Evolutionary conservation across 2,113 vertebrate genomes (phyloP).

Genomic region (Pygoscelis adeliae): DNA sequence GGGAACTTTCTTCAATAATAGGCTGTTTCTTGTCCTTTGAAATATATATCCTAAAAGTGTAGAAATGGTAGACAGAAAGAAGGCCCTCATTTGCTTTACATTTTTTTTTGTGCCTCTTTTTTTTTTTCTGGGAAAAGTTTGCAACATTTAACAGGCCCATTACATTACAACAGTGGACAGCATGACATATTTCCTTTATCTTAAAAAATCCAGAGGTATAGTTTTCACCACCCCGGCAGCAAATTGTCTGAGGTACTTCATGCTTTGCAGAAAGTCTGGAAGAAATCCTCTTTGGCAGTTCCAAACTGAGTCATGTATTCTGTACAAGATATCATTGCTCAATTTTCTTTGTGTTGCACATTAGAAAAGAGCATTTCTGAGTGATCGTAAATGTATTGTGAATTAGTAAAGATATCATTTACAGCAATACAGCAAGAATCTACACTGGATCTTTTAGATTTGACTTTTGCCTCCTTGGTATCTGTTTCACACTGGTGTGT

Average conservation of each 20-base stretch:
- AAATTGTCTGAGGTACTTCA: neutral
- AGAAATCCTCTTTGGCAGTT: neutral
- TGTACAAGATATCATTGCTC: neutral
- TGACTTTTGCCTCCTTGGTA: neutral
- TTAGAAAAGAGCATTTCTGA: neutral
- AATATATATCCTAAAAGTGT: neutral
- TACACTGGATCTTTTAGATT: neutral
- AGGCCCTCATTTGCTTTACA: neutral
- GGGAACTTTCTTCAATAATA: neutral
- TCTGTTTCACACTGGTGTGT: neutral
- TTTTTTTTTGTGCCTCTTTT: neutral
- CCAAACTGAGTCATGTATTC: neutral
- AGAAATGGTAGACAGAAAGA: neutral
- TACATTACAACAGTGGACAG: neutral
- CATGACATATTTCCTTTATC: neutral
- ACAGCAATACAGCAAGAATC: neutral
- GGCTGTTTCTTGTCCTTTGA: neutral
- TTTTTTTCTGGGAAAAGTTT: neutral
- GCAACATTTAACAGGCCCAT: neutral
- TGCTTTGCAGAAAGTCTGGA: conserved; percentile 20
- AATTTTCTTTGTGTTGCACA: accelerated
- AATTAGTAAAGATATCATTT: neutral
- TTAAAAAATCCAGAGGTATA: neutral
- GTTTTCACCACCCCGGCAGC: neutral
- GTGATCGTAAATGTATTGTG: neutral